Evolutionary conservation across 2,113 vertebrate genomes (phyloP).

Genomic region (Nesogale talazaci): DNA sequence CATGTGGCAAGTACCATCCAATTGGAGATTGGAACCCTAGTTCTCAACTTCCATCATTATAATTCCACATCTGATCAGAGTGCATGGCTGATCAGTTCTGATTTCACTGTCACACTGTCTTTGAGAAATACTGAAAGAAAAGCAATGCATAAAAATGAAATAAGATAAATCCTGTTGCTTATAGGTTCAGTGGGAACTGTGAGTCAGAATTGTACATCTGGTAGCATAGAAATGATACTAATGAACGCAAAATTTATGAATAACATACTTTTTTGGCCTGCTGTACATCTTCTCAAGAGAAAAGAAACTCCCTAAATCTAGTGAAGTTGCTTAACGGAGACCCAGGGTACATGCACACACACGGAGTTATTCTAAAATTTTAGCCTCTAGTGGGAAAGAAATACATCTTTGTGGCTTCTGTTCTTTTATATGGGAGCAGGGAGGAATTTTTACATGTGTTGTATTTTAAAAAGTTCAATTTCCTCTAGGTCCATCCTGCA

Average conservation of each 20-base stretch:
- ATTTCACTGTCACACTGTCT: not conserved
- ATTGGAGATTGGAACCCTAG: not conserved
- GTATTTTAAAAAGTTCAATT: not conserved
- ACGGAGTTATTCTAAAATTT: not conserved
- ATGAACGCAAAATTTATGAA: conserved; percentile 51
- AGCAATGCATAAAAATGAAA: conserved; percentile 56
- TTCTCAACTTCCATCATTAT: not conserved
- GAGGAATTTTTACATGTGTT: not conserved
- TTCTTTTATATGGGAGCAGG: not conserved
- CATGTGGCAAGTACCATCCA: not conserved
- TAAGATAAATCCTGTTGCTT: conserved; percentile 61
- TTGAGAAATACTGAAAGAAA: conserved; percentile 29
- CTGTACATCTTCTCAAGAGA: conserved; percentile 40
- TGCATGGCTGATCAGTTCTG: not conserved
- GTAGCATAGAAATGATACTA: conserved; percentile 44
- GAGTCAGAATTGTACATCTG: conserved; percentile 42
- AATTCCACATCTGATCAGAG: not conserved
- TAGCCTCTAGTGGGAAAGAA: conserved; percentile 8
- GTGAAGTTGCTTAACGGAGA: conserved; percentile 46
- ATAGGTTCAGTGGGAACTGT: conserved; percentile 55
- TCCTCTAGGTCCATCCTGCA: not conserved
- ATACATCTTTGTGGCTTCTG: not conserved
- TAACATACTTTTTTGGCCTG: conserved; percentile 1
- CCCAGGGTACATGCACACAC: not conserved
- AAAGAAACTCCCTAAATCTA: conserved; percentile 40